Conservation (phyloP, 2,797 vertebrate genomes). For the Bovichtus variegatus region DNA sequence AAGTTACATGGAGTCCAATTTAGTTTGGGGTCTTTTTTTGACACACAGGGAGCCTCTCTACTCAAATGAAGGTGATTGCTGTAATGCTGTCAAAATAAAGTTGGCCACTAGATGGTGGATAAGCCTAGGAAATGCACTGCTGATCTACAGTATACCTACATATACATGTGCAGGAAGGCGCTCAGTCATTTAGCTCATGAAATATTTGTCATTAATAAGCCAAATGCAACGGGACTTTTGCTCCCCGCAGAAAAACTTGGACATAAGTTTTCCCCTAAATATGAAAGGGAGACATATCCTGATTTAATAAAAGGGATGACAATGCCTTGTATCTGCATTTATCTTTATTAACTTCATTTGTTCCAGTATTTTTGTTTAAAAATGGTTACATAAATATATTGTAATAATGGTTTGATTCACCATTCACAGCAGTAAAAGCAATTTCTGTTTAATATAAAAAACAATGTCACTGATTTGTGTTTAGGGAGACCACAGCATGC, state of each 20-base stretch:
- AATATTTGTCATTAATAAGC: background rate
- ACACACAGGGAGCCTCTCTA: background rate
- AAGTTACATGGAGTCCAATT: background rate
- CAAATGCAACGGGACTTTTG: background rate
- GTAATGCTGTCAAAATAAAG: constrained; percentile 11
- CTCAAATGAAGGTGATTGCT: background rate
- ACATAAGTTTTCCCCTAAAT: background rate
- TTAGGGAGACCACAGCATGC: background rate
- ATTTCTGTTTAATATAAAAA: constrained; percentile 4
- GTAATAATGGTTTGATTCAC: too few relatives aligned
- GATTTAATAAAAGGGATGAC: background rate
- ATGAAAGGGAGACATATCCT: background rate
- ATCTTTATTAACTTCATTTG: background rate
- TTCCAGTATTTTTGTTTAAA: too few relatives aligned
- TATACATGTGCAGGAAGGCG: background rate
- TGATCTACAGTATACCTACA: background rate
- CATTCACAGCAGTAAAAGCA: too few relatives aligned
- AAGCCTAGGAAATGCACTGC: constrained; percentile 11
- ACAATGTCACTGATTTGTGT: background rate
- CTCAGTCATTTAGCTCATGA: background rate
- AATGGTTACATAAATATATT: too few relatives aligned
- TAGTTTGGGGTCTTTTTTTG: background rate
- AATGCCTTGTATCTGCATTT: background rate
- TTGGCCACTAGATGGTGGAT: constrained; percentile 66
- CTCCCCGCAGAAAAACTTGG: background rate